These are phyloP conservation scores for Zaprionus camerounensis DNA, from an alignment of 1,140 invertebrate genomes.

Conservation along the genomic window DNA sequence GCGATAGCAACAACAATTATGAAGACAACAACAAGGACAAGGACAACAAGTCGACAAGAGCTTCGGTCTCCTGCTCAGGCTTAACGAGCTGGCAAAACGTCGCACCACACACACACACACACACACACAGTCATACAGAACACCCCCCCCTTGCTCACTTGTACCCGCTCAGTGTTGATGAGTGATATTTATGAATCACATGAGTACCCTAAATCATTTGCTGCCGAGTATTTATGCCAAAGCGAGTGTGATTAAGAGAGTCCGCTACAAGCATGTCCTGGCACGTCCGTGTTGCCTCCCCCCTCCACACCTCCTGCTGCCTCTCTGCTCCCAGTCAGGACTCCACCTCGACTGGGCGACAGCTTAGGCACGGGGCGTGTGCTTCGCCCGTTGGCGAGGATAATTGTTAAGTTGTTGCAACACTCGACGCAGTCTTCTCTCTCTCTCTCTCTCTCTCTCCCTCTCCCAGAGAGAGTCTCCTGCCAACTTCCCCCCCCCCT, in stretches of 20 bases:
- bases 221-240: conserved; percentile 47
- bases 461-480: too few relatives aligned
- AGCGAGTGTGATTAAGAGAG: conserved; percentile 46
- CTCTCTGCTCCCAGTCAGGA: neutral
- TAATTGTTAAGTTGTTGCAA: conserved; percentile 45
- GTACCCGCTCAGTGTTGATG: conserved; percentile 39
- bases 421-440: neutral
- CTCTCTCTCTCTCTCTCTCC: neutral
- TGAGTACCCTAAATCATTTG: conserved; percentile 65
- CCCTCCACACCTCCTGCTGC: neutral
- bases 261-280: conserved; percentile 34
- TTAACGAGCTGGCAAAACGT: conserved; percentile 33
- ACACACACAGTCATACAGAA: neutral
- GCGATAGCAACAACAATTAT: neutral
- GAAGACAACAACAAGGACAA: conserved; percentile 14
- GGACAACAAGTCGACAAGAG: conserved; percentile 9
- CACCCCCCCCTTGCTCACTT: too few relatives aligned
- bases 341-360: neutral
- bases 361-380: conserved; percentile 44
- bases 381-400: conserved; percentile 32
- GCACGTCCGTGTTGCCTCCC: conserved; percentile 26
- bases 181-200: conserved; percentile 79
- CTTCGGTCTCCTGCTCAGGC: conserved; percentile 6
- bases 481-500: neutral
- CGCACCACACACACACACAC: neutral